Conservation (phyloP, 2,888 invertebrate species). For the Netelia melanura region DNA sequence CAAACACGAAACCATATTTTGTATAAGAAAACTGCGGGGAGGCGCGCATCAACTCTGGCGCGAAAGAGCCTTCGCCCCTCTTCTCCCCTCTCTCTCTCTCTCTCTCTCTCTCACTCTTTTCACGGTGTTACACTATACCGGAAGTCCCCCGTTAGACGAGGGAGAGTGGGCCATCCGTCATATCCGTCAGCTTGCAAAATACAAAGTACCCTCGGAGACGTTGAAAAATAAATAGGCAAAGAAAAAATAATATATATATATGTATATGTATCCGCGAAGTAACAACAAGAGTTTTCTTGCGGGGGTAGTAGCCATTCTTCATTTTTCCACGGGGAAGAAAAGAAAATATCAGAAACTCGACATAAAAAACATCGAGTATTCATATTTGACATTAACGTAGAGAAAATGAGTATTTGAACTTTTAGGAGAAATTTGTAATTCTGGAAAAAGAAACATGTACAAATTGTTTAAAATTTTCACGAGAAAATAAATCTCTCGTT, state of each 20-base stretch:
- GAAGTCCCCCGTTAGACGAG: conserved; percentile 49
- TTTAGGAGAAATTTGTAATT: background rate
- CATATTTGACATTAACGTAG: background rate
- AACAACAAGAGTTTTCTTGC: conserved; percentile 19
- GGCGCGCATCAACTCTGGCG: conserved; percentile 21
- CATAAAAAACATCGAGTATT: conserved; percentile 11
- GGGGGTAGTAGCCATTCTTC: background rate
- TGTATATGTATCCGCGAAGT: conserved; percentile 24
- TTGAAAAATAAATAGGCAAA: conserved; percentile 59
- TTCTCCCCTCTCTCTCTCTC: background rate
- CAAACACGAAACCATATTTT: conserved; percentile 37
- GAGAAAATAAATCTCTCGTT: too few species aligned
- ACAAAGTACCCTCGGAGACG: conserved; percentile 61
- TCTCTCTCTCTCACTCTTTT: background rate
- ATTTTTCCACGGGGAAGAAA: background rate
- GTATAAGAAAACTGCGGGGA: conserved; percentile 41
- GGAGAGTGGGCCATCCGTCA: conserved; percentile 64
- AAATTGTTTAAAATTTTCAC: too few species aligned
- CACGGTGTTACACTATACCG: conserved; percentile 45
- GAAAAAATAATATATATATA: conserved; percentile 19
- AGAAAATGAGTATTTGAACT: background rate
- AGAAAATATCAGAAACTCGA: conserved; percentile 8
- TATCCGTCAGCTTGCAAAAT: conserved; percentile 64
- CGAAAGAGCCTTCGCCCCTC: conserved; percentile 58
- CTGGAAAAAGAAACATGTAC: background rate